Conservation (phyloP, 2,113 vertebrate genomes). For the Gasterosteus aculeatus region DNA sequence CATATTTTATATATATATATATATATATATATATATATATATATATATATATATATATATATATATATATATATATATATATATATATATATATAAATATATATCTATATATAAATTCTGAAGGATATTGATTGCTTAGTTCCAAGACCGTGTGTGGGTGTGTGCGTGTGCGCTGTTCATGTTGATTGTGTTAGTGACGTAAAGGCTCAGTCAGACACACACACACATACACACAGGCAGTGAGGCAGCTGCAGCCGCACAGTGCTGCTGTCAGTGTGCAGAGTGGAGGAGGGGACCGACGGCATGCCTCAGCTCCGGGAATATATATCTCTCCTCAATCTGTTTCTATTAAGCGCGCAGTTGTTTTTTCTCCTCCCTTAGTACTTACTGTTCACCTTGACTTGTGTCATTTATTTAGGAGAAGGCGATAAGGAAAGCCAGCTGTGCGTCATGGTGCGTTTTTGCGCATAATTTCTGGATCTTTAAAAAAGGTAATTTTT, state of each 20-base stretch:
- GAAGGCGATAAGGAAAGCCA: conserved; percentile 17
- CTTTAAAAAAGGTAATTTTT: conserved; percentile 40
- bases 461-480: conserved; percentile 60
- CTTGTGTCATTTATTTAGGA: conserved; percentile 11
- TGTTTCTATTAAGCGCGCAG: conserved; percentile 3
- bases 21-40: too few relatives aligned
- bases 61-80: too few relatives aligned
- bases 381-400: conserved; percentile 12
- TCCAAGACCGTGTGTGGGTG: neutral
- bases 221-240: conserved; percentile 35
- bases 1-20: too few relatives aligned
- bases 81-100: too few relatives aligned
- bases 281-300: conserved; percentile 51
- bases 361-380: conserved; percentile 2
- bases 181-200: conserved; percentile 66
- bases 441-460: conserved; percentile 49
- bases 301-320: conserved; percentile 68
- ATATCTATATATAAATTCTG: too few relatives aligned
- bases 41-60: too few relatives aligned
- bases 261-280: conserved; percentile 61
- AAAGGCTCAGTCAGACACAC: conserved; percentile 34
- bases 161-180: conserved; percentile 28
- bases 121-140: too few relatives aligned
- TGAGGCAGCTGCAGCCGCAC: conserved; percentile 64
- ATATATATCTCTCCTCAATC: conserved; percentile 38